These are phyloP conservation scores for Petrocephalus schoutedeni DNA, from an alignment of 2,797 vertebrate genomes.

Conservation along the genomic window DNA sequence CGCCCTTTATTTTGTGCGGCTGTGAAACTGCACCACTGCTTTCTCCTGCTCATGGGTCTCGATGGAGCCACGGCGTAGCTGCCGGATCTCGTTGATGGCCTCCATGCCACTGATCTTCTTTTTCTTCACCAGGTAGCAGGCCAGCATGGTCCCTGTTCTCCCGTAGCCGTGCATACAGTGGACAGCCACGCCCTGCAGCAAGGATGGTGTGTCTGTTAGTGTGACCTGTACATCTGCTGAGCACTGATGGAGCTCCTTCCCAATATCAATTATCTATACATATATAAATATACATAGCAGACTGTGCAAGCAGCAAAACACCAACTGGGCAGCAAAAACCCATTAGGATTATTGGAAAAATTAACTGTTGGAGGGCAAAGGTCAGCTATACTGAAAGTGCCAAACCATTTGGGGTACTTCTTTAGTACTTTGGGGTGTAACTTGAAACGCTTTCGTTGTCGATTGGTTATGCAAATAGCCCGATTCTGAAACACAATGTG, in stretches of 20 bases:
- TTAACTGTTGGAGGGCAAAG: not conserved
- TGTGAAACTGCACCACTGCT: conserved; percentile 80
- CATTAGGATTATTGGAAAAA: not conserved
- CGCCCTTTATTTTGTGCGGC: conserved; percentile 55
- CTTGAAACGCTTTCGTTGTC: no score
- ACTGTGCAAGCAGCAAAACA: not conserved
- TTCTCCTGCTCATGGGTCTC: conserved; percentile 85
- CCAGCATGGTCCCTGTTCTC: conserved; percentile 88
- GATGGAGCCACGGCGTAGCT: conserved; percentile 76
- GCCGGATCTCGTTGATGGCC: conserved; percentile 78
- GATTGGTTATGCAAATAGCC: no score
- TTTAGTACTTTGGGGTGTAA: no score
- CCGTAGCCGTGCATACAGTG: conserved; percentile 86
- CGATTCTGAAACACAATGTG: no score
- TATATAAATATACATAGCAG: not conserved
- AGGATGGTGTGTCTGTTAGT: not conserved
- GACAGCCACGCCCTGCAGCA: conserved; percentile 74
- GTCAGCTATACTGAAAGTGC: not conserved
- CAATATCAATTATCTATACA: not conserved
- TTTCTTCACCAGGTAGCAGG: conserved; percentile 81
- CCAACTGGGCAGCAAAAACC: not conserved
- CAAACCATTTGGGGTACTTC: no score
- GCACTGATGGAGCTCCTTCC: not conserved
- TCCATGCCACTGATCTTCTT: conserved; percentile 62
- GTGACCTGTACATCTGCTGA: no score